phyloP scores from a whole-genome alignment of 2,888 invertebrate genomes.

The Chrysomela aeneicollis region DNA sequence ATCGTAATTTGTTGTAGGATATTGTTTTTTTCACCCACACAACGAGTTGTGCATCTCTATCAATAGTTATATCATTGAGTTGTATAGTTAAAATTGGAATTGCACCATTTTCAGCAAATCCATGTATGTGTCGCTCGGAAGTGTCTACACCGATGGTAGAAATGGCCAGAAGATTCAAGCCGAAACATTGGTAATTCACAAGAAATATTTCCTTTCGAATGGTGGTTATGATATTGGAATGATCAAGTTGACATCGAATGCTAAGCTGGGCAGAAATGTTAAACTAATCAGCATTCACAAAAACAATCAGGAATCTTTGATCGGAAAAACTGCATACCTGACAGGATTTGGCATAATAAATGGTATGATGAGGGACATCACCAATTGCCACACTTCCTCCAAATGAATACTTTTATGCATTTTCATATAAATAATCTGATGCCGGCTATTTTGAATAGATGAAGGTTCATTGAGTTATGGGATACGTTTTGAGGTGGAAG shows the following conservation, averaged over 20 bases:
- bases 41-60: not conserved
- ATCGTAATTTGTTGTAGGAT: too few species aligned
- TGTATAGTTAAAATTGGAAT: too few species aligned
- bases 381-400: too few species aligned
- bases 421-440: too few species aligned
- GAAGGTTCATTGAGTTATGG: too few species aligned
- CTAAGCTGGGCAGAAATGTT: slow-evolving; percentile 51
- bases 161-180: slow-evolving; percentile 53
- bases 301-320: slow-evolving; percentile 52
- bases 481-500: too few species aligned
- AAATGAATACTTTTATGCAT: too few species aligned
- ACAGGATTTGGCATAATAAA: slow-evolving; percentile 59
- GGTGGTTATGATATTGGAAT: slow-evolving; percentile 55
- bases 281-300: slow-evolving; percentile 53
- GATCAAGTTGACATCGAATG: slow-evolving; percentile 50
- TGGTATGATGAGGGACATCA: too few species aligned
- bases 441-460: too few species aligned
- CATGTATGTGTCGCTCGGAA: slow-evolving; percentile 54
- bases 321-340: slow-evolving; percentile 55
- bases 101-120: slow-evolving; percentile 47
- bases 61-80: not conserved
- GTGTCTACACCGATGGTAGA: slow-evolving; percentile 51
- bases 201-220: slow-evolving; percentile 51
- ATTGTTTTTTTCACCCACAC: too few species aligned
- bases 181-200: slow-evolving; percentile 51